A percentile compares a stretch with the other conserved stretches of the same genome.
These are phyloP conservation scores for Bucco capensis DNA, from an alignment of 2,113 vertebrate species.

Conservation along the genomic window DNA sequence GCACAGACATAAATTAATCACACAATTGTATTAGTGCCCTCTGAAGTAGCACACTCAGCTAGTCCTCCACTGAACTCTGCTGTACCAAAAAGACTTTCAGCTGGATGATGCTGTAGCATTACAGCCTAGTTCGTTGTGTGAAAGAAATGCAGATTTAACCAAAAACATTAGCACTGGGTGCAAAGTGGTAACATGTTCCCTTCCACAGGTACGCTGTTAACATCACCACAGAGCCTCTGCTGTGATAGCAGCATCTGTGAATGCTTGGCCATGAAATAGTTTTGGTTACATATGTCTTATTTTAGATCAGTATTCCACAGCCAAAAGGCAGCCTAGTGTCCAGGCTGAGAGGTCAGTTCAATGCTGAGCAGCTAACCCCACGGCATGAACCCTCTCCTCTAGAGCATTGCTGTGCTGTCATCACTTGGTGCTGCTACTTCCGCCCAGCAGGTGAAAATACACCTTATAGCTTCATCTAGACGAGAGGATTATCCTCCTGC, in stretches of 20 bases:
- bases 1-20: constrained; percentile 5
- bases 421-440: background rate
- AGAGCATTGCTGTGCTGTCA: background rate
- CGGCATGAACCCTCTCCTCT: background rate
- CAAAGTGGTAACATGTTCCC: background rate
- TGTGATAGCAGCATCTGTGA: background rate
- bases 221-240: background rate
- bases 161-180: background rate
- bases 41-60: constrained; percentile 11
- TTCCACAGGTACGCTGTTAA: accelerated
- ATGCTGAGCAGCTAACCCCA: background rate
- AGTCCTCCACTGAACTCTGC: constrained; percentile 31
- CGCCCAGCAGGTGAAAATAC: background rate
- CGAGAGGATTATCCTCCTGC: background rate
- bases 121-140: too few species aligned
- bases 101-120: background rate
- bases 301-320: background rate
- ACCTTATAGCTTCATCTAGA: background rate
- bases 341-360: background rate
- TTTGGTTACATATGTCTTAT: background rate
- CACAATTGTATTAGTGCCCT: constrained; percentile 47
- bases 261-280: background rate
- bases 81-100: constrained; percentile 26
- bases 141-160: background rate
- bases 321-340: background rate